Evolutionary conservation across 1,140 invertebrate species (phyloP).

Genomic region (Heliconius eleuchia): DNA sequence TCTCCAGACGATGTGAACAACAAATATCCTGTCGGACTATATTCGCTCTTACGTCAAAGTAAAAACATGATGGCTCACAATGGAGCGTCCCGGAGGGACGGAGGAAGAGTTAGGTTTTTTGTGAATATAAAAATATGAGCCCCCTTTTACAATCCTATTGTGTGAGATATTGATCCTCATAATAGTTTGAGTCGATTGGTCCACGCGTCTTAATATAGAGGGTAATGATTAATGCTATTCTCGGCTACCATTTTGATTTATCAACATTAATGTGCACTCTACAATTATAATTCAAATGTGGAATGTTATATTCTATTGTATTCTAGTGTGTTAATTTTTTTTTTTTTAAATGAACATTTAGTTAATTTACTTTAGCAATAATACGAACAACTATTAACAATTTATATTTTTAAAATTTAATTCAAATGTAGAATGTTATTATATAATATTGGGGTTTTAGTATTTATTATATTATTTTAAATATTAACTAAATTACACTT

Average conservation of each 20-base stretch:
- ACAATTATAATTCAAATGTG: constrained; percentile 17
- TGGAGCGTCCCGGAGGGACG: constrained; percentile 48
- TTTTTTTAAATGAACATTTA: too few relatives aligned
- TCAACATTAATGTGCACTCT: background rate
- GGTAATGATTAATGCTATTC: constrained; percentile 63
- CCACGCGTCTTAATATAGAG: constrained; percentile 69
- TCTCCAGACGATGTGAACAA: constrained; percentile 63
- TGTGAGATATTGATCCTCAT: constrained; percentile 78
- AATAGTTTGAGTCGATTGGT: constrained; percentile 74
- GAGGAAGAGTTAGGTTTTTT: constrained; percentile 74
- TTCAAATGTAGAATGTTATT: too few relatives aligned
- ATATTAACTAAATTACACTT: too few relatives aligned
- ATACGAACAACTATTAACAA: background rate
- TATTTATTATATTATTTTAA: too few relatives aligned
- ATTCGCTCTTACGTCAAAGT: constrained; percentile 58
- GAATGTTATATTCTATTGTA: background rate
- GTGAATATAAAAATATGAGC: constrained; percentile 80
- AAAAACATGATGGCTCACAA: constrained; percentile 46
- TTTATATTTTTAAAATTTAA: constrained; percentile 7
- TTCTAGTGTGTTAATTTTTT: too few relatives aligned
- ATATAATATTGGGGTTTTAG: too few relatives aligned
- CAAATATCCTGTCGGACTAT: constrained; percentile 61
- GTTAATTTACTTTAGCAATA: background rate
- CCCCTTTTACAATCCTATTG: constrained; percentile 78
- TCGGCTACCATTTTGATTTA: constrained; percentile 6